Percentiles rank a stretch among this genome's conserved stretches.
phyloP scores from a whole-genome alignment of 2,888 invertebrate genomes.

The Macrophya alboannulata region DNA sequence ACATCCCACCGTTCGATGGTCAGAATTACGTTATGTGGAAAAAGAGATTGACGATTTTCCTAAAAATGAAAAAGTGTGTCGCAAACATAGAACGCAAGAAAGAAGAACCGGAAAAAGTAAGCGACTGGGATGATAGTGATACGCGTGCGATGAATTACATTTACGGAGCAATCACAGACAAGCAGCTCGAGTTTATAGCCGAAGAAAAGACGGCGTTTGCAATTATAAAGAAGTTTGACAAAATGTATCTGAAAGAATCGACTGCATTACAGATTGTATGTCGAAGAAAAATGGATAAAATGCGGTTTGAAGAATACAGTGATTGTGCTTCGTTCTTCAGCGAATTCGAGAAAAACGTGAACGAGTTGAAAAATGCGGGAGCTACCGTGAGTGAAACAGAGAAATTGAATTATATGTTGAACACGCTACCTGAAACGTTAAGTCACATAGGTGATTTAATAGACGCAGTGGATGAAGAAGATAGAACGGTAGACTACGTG shows the following conservation, averaged over 20 bases:
- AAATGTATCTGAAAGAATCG: conserved; percentile 58
- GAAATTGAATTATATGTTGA: conserved; percentile 64
- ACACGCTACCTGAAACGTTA: conserved; percentile 59
- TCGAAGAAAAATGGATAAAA: conserved; percentile 59
- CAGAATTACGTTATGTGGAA: conserved; percentile 56
- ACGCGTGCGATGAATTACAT: conserved; percentile 55
- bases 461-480: conserved; percentile 60
- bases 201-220: conserved; percentile 56
- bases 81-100: conserved; percentile 39
- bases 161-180: conserved; percentile 57
- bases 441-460: conserved; percentile 63
- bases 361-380: conserved; percentile 62
- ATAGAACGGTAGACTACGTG: conserved; percentile 63
- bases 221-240: conserved; percentile 61
- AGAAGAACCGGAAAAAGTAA: conserved; percentile 15
- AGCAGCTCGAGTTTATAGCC: conserved; percentile 58
- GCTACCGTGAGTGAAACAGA: conserved; percentile 61
- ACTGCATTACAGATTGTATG: conserved; percentile 60
- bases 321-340: conserved; percentile 57
- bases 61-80: conserved; percentile 55
- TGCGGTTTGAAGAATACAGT: conserved; percentile 57
- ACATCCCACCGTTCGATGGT: not conserved
- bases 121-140: conserved; percentile 52
- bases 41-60: conserved; percentile 47
- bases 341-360: conserved; percentile 61